phyloP scores from a whole-genome alignment of 2,888 invertebrate species.

The Thyatira batis region DNA sequence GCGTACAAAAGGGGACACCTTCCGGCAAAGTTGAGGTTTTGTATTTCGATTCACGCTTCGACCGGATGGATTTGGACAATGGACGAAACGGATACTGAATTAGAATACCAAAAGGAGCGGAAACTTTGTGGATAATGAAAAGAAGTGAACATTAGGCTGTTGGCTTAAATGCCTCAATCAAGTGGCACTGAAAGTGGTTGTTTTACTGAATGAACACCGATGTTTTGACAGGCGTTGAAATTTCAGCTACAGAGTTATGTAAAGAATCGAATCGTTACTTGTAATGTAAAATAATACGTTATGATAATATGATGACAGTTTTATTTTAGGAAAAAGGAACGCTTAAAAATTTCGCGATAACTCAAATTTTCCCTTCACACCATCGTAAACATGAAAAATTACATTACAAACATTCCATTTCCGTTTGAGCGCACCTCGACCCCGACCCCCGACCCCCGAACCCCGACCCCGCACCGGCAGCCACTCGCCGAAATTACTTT shows the following conservation, averaged over 20 bases:
- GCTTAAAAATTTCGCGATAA: neutral
- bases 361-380: neutral
- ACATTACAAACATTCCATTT: neutral
- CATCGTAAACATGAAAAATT: neutral
- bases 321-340: neutral
- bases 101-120: neutral
- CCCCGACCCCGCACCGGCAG: neutral
- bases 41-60: neutral
- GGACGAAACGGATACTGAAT: neutral
- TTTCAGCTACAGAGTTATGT: neutral
- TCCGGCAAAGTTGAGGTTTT: neutral
- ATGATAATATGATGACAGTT: neutral
- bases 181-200: neutral
- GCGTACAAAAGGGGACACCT: neutral
- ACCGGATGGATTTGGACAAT: neutral
- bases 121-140: neutral
- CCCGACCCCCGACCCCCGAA: neutral
- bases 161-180: neutral
- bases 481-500: conserved; percentile 1
- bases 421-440: neutral
- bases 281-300: neutral
- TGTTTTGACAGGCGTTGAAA: neutral
- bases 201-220: neutral
- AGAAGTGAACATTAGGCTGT: neutral
- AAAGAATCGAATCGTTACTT: neutral